Conservation (phyloP, 2,113 vertebrate species). For the Amphilophus citrinellus region DNA sequence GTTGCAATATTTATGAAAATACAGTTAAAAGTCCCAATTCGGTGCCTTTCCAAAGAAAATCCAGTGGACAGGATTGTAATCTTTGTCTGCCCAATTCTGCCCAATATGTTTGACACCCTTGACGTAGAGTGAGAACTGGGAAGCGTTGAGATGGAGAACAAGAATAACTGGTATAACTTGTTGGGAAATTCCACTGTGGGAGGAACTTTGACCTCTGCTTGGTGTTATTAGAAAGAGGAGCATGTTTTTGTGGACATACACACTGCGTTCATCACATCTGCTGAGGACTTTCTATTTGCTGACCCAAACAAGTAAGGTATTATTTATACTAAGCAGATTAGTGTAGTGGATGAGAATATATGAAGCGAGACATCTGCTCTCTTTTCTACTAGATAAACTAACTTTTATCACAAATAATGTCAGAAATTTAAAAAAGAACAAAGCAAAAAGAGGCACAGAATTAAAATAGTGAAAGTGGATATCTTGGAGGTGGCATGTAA, state of each 20-base stretch:
- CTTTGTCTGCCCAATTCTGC: too few species aligned
- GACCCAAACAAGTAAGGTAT: constrained; percentile 33
- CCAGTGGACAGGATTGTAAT: too few species aligned
- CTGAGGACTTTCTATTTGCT: not conserved
- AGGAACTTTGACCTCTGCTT: not conserved
- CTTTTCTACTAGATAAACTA: not conserved
- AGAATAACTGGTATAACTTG: not conserved
- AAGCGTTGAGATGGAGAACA: not conserved
- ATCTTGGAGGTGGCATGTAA: too few species aligned
- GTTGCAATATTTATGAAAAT: too few species aligned
- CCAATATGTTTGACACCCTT: too few species aligned
- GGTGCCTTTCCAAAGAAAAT: too few species aligned
- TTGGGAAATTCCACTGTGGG: not conserved
- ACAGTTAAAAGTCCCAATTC: too few species aligned
- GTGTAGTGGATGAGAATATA: not conserved
- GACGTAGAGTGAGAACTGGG: accelerated
- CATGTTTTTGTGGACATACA: accelerated
- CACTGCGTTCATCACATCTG: not conserved
- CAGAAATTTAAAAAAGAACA: too few species aligned
- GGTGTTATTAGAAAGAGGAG: accelerated
- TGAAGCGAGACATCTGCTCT: not conserved
- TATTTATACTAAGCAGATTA: not conserved
- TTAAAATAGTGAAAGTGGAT: not conserved
- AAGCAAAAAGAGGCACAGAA: not conserved
- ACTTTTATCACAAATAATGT: not conserved